Base-by-base conservation (phyloP, 2,888 invertebrate species). In the Pristionchus exspectatus region DNA sequence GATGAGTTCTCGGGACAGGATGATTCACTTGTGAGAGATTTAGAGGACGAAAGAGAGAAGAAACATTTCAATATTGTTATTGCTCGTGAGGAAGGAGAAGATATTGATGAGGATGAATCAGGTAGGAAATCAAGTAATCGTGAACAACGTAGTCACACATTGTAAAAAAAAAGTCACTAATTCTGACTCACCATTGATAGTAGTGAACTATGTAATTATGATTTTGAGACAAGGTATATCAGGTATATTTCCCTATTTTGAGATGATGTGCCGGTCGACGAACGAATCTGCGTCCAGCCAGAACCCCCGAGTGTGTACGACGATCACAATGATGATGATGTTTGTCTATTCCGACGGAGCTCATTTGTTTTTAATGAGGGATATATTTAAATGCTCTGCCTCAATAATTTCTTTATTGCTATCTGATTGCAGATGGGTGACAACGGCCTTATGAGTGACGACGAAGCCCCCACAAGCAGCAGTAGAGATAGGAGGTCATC, bases 21-120 rank as follows among this genome's bases (percentile, higher is more conserved):
- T 33, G 38, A 86, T 21, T 63, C 86, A 7, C 38, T 86, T 1
- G 44, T 66, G 63, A 33, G 86, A 12, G 12, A 63, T 38, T 21
- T 66, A n/a, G 21, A 86, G 0, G 86, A 86, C 27, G 54, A 38
- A 27, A 30, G 18, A 16, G 84, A 84, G 56, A 18, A 18, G 54
- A 30, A 54, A 27, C n/a, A 9, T 18, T 24, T 81, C 81, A 56
- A 84, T 44, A 77, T 7, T 5, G 21, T 33, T 21, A 44, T 77
- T 44, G 44, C 44, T 33, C 9, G 10, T 3, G 72, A 72, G 18
- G 33, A 72, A 16, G 72, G 27, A 38, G 77, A 50, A 21, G 77
- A 77, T 74, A 33, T n/a, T 74, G 72, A 33, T 77, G 77, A 33
- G 30, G 72, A 33, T 30, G 72, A 72, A 33, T 21, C 66, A 66